These are phyloP conservation scores for Acinonyx jubatus DNA, from an alignment of 2,113 vertebrate species.

Conservation along the genomic window DNA sequence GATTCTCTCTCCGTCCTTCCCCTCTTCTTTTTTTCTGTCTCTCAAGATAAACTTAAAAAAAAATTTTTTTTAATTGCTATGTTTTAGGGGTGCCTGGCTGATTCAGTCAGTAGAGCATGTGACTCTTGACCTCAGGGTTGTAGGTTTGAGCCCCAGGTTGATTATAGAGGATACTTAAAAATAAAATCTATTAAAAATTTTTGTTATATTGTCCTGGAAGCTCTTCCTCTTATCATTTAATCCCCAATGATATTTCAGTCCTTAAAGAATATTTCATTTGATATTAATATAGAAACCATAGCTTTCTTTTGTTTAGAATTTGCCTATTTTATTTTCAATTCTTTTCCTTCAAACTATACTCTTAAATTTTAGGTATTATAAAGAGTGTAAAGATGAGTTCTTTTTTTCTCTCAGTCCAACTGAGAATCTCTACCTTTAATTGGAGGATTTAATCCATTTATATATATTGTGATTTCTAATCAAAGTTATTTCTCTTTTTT, in stretches of 20 bases:
- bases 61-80: too few species aligned
- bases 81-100: background rate
- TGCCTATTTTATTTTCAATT: background rate
- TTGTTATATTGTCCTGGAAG: background rate
- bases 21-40: too few species aligned
- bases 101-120: background rate
- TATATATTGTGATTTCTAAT: background rate
- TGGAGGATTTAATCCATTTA: background rate
- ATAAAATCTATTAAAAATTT: background rate
- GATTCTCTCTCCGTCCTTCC: too few species aligned
- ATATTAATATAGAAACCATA: background rate
- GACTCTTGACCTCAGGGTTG: background rate
- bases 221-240: background rate
- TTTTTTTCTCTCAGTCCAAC: background rate
- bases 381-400: background rate
- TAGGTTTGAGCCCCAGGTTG: background rate
- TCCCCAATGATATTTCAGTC: background rate
- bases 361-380: background rate
- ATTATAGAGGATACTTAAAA: background rate
- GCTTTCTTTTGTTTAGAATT: background rate
- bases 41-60: too few species aligned
- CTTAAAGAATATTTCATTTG: background rate
- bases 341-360: background rate
- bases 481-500: background rate
- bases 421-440: background rate